These are phyloP conservation scores for Nothocercus nigrocapillus DNA, from an alignment of 2,113 vertebrate species.

Conservation along the genomic window DNA sequence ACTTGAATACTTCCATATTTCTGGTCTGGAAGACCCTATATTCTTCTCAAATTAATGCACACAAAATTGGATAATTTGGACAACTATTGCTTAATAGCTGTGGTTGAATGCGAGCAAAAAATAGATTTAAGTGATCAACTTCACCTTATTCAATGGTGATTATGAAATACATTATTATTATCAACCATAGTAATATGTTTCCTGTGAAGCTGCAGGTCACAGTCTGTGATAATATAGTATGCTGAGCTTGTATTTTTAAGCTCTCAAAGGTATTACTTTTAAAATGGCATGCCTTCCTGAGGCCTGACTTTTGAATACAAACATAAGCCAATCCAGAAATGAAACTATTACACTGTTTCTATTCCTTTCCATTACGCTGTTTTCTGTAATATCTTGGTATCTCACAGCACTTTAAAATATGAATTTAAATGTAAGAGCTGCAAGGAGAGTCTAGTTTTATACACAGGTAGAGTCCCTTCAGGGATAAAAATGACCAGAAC, in stretches of 20 bases:
- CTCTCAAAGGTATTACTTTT: neutral
- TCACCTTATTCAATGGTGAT: neutral
- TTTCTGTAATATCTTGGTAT: neutral
- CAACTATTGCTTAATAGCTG: neutral
- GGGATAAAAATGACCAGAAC: neutral
- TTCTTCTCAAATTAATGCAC: neutral
- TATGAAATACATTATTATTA: neutral
- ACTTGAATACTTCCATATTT: neutral
- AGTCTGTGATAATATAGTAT: neutral
- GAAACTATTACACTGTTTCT: neutral
- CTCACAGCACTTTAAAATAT: neutral
- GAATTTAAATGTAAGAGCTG: neutral
- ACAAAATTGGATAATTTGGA: neutral
- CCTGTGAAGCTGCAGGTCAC: neutral
- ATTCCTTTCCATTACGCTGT: neutral
- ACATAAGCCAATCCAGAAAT: neutral
- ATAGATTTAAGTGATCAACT: neutral
- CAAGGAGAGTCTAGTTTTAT: neutral
- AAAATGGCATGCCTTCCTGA: neutral
- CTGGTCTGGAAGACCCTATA: neutral
- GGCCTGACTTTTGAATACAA: neutral
- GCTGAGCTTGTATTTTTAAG: neutral
- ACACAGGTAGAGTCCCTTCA: neutral
- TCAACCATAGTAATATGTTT: neutral
- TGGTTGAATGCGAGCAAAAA: neutral